phyloP scores from a whole-genome alignment of 2,797 vertebrate species.

The Acanthurus lineatus region DNA sequence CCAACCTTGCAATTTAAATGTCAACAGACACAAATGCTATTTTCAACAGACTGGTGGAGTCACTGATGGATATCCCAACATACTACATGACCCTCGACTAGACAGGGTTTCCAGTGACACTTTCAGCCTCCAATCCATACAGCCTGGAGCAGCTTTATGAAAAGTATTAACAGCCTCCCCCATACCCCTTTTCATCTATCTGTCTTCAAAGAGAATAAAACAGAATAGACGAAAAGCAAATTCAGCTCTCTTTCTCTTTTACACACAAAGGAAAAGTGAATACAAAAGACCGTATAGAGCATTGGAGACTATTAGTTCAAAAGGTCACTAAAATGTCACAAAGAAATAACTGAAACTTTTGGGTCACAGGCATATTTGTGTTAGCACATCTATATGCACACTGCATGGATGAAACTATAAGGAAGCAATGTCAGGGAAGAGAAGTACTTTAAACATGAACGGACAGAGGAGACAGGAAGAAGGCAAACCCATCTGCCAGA shows the following conservation, averaged over 20 bases:
- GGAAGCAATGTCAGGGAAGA: background rate
- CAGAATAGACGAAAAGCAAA: constrained; percentile 45
- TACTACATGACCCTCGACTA: background rate
- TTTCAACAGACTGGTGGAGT: background rate
- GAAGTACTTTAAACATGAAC: constrained; percentile 27
- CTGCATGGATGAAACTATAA: constrained; percentile 25
- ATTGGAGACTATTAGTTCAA: constrained; percentile 21
- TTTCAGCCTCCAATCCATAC: constrained; percentile 26
- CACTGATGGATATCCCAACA: constrained; percentile 2
- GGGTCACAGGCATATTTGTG: constrained; percentile 4
- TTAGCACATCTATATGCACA: background rate
- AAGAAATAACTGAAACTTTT: constrained; percentile 24
- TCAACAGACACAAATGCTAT: background rate
- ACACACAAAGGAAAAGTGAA: constrained; percentile 34
- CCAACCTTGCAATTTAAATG: background rate
- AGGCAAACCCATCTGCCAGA: constrained; percentile 24
- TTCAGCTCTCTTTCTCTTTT: constrained; percentile 38
- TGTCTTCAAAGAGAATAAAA: constrained; percentile 66
- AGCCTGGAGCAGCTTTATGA: constrained; percentile 44
- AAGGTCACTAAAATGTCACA: constrained; percentile 54
- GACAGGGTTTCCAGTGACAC: background rate
- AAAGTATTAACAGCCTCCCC: constrained; percentile 26
- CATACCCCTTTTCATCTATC: constrained; percentile 33
- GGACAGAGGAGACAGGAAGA: constrained; percentile 36
- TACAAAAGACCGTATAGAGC: constrained; percentile 15